These are phyloP conservation scores for Euleptes europaea DNA, from an alignment of 2,113 vertebrate species.

Conservation along the genomic window DNA sequence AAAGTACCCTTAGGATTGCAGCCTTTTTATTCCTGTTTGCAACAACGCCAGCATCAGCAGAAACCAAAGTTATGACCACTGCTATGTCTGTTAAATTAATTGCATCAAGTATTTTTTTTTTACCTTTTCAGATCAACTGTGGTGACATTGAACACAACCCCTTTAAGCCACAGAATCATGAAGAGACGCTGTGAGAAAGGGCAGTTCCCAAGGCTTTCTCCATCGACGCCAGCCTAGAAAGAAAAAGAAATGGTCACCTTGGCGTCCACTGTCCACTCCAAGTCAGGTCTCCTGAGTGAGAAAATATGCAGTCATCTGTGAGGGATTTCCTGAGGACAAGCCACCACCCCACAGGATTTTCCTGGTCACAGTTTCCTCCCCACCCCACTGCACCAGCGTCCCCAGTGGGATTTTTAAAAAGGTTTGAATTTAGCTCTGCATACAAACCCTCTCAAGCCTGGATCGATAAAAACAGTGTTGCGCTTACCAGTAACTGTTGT, in stretches of 20 bases:
- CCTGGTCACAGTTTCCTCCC: no score
- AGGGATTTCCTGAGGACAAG: no score
- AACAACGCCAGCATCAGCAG: neutral
- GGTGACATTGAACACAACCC: slow-evolving; percentile 96
- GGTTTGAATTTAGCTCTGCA: no score
- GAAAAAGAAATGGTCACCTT: neutral
- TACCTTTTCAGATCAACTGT: slow-evolving; percentile 98
- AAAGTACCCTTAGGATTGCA: neutral
- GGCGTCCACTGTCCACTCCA: no score
- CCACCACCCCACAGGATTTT: no score
- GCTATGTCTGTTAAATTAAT: slow-evolving; percentile 6
- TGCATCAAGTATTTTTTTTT: slow-evolving; percentile 16
- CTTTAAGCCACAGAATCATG: slow-evolving; percentile 98
- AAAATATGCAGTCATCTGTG: neutral
- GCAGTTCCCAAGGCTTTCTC: slow-evolving; percentile 97
- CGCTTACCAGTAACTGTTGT: no score
- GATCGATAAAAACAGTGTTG: no score
- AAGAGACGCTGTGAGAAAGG: slow-evolving; percentile 96
- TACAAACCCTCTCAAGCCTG: no score
- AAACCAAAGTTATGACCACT: neutral
- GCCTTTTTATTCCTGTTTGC: slow-evolving; percentile 2
- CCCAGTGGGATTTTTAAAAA: no score
- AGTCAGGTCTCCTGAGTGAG: neutral
- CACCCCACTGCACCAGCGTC: no score
- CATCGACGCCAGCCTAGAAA: slow-evolving; percentile 89